A percentile compares a stretch with the other conserved stretches of the same genome.
These are phyloP conservation scores for Melanotaenia nigrans DNA, from an alignment of 2,797 vertebrate genomes.

Conservation along the genomic window DNA sequence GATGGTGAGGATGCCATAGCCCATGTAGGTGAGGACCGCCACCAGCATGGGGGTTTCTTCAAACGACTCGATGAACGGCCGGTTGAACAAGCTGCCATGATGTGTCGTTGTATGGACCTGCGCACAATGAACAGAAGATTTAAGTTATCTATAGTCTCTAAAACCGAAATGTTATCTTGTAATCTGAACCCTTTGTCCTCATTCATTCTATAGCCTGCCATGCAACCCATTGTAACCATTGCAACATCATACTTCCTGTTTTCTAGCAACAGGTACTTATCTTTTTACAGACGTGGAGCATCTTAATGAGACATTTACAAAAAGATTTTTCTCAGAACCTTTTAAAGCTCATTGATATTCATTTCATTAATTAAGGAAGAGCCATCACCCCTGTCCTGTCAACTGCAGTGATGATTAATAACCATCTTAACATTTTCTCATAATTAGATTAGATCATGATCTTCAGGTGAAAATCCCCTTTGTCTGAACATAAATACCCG, in stretches of 20 bases:
- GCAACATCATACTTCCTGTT: background rate
- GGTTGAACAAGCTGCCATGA: constrained; percentile 82
- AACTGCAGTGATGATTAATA: background rate
- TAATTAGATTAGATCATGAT: background rate
- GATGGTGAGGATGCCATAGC: constrained; percentile 93
- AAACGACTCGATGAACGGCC: constrained; percentile 89
- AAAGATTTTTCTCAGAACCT: background rate
- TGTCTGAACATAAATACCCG: background rate
- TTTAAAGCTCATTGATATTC: background rate
- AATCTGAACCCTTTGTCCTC: background rate
- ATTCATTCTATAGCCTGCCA: background rate
- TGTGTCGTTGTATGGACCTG: constrained; percentile 20
- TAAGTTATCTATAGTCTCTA: background rate
- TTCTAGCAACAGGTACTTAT: background rate
- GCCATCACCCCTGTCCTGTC: background rate
- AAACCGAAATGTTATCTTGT: background rate
- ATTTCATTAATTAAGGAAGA: background rate
- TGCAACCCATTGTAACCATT: background rate
- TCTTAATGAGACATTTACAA: rapidly evolving
- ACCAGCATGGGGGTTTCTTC: constrained; percentile 95
- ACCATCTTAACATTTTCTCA: background rate
- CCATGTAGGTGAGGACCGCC: constrained; percentile 94
- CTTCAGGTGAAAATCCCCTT: background rate
- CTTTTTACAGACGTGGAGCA: background rate
- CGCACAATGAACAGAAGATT: background rate